Evolutionary conservation across 1,140 invertebrate genomes (phyloP), one percentile per base, ranked within the genome.

Genomic region (Eubasilissa regina): DNA sequence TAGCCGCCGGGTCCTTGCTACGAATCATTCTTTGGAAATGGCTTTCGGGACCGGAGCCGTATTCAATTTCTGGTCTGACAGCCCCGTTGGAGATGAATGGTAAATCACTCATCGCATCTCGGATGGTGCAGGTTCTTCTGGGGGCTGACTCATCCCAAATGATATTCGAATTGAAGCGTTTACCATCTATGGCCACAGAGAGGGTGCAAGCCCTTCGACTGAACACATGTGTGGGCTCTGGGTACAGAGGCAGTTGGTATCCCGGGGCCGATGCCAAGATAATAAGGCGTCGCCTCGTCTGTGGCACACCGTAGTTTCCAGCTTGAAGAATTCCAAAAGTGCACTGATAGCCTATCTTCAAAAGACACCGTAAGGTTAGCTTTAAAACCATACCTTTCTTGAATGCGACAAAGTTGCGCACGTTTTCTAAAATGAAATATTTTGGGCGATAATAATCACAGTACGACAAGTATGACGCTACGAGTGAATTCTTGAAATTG

Each of bases 311-410:
- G 85, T 95, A 97, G 85, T 94, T 93, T 6, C 96, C 96, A 13
- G 95, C 96, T 90, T 97, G 96, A 1, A 97, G 85, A 15, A 97
- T 90, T 3, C 95, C 95, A 88, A 97, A 96, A 0, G 94, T 94
- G 82, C 95, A 96, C 85, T 97, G 95, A 85, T 97, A 97, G 0
- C 95, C 96, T 94, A 97, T 96, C 47, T 92, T 90, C 12, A 96
- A 83, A 3, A 97, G 87, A 83, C 95, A 95, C 4, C 94, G 87
- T 25, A 97, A 85, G 0, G 95, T 94, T 66, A 97, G 85, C 88
- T 97, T 97, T 53, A 97, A 85, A 21, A 97, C 94, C 92, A 96
- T 94, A 58, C 92, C 92, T 58, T 92, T 91, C 85, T 96, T 95
- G 83, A 94, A 96, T 0, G 91, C 91, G 0, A 94, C 95, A 86